These are phyloP conservation scores for Osmerus eperlanus DNA, from an alignment of 2,113 vertebrate species.

Conservation along the genomic window DNA sequence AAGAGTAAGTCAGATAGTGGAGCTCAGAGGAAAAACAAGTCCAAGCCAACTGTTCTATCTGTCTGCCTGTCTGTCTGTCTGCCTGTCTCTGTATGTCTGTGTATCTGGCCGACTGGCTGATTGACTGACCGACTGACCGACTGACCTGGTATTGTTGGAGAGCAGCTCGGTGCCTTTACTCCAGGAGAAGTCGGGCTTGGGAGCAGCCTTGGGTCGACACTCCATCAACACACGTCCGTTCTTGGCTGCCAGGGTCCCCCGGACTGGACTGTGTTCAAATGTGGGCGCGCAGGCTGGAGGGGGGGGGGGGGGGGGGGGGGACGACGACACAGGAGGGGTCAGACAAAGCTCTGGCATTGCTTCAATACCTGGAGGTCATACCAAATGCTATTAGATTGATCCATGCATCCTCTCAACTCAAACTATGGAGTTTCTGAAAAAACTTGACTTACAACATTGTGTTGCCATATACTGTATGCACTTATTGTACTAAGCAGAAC, in stretches of 20 bases:
- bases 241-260: constrained; percentile 82
- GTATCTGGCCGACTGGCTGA: too few species aligned
- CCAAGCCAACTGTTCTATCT: too few species aligned
- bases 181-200: constrained; percentile 86
- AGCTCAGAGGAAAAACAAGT: too few species aligned
- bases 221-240: constrained; percentile 87
- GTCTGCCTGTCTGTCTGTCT: too few species aligned
- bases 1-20: too few species aligned
- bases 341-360: constrained; percentile 14
- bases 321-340: constrained; percentile 19
- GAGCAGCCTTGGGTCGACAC: constrained; percentile 91
- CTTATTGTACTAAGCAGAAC: too few species aligned
- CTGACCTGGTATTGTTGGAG: constrained; percentile 85
- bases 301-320: constrained; percentile 29
- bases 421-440: too few species aligned
- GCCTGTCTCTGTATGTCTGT: too few species aligned
- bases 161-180: constrained; percentile 95
- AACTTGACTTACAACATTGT: too few species aligned
- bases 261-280: constrained; percentile 89
- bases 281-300: constrained; percentile 83
- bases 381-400: too few species aligned
- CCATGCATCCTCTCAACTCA: too few species aligned
- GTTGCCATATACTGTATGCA: too few species aligned
- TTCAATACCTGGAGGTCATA: neutral
- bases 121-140: neutral